Conservation (phyloP, 2,113 vertebrate genomes). For the Ondatra zibethicus region DNA sequence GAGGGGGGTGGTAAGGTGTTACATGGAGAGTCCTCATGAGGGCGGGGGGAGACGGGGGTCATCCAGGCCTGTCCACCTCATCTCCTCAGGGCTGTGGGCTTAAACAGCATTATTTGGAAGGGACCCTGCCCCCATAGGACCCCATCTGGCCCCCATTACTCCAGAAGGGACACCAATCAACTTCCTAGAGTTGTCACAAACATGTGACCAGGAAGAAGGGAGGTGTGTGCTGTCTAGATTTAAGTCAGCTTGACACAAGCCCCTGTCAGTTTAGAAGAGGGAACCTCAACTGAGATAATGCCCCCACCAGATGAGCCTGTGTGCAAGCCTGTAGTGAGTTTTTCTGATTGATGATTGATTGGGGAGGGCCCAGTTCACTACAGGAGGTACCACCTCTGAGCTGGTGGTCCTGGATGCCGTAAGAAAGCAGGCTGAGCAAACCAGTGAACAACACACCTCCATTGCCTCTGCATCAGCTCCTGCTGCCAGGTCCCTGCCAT, state of each 20-base stretch:
- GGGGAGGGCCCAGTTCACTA: not conserved
- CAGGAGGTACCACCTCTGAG: not conserved
- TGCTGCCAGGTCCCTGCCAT: too few relatives aligned
- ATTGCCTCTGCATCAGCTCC: not conserved
- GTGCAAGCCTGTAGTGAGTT: not conserved
- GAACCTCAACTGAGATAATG: not conserved
- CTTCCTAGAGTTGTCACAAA: not conserved
- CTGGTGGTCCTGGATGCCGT: not conserved
- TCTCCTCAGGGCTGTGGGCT: not conserved
- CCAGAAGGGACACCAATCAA: not conserved
- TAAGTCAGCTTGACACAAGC: not conserved
- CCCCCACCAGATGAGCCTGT: not conserved
- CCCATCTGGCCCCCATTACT: too few relatives aligned
- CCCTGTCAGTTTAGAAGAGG: not conserved
- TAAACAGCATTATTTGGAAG: not conserved
- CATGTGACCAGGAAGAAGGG: not conserved
- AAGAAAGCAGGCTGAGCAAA: not conserved
- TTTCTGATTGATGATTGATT: not conserved
- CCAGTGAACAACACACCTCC: not conserved
- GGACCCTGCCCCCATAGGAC: too few relatives aligned
- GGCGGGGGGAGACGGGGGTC: not conserved
- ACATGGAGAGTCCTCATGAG: not conserved
- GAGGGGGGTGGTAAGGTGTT: accelerated
- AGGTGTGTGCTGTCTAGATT: not conserved
- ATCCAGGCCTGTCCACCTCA: too few relatives aligned